Base-by-base conservation (phyloP, 2,797 vertebrate species). In the Ctenosaura bakeri region DNA sequence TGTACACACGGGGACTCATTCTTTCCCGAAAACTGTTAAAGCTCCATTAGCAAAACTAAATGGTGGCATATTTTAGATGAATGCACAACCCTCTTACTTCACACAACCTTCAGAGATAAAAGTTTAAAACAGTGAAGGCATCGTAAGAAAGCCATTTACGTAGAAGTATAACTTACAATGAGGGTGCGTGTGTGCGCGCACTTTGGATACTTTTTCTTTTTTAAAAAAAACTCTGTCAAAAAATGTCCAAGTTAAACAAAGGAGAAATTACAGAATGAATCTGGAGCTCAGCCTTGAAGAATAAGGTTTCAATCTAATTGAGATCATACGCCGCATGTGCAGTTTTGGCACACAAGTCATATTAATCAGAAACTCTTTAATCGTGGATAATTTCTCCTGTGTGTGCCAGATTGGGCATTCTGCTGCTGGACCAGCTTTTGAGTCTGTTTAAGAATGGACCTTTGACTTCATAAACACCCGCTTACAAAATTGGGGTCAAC, bases 361-460 rank as follows among this genome's bases (percentile, higher is more conserved):
- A 98, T 98, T 98, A 98, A 98, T 98, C 98, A 98, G 97, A 97
- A 97, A 95, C 90, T 95, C 97, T 98, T 98, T 98, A 98, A 98
- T 98, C 94, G 97, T 96, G 96, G 96, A 97, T 97, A 97, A 98
- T 97, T 97, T 97, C 96, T 98, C 95, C 94, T 96, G 95, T 97
- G 97, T 96, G 94, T 96, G 97, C 97, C 96, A 96, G 96, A 96
- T 93, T 92, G 95, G 96, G 97, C 93, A 96, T 95, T 97, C 95
- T 93, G 92, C 91, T 94, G 94, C 93, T 93, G 95, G 97, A 97
- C 96, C 96, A 90, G 96, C 95, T 96, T 97, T 97, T 96, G 96
- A 97, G 95, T 95, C 96, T 97, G 96, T 97, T 97, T 97, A 97
- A 98, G 96, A 94, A 94, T 90, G 94, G 96, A 98, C 98, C 97